These are phyloP conservation scores for Drosophila rubida DNA, from an alignment of 2,888 invertebrate species.

Conservation along the genomic window DNA sequence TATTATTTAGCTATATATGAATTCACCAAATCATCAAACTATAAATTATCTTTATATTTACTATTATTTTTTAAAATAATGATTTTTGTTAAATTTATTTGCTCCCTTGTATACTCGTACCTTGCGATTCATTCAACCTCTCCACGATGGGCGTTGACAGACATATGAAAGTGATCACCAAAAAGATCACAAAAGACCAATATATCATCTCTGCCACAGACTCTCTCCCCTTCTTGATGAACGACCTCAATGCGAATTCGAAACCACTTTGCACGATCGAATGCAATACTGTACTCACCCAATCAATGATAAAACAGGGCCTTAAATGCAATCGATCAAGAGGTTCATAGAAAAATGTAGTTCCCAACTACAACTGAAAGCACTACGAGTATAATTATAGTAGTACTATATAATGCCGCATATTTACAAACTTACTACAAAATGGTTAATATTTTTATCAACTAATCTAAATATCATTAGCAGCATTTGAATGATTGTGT, in stretches of 20 bases:
- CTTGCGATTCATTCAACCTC: constrained; percentile 66
- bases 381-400: not conserved
- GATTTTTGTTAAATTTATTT: too few relatives aligned
- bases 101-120: constrained; percentile 25
- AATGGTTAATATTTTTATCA: too few relatives aligned
- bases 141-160: constrained; percentile 50
- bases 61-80: too few relatives aligned
- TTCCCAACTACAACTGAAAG: not conserved
- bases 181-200: constrained; percentile 33
- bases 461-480: too few relatives aligned
- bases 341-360: not conserved
- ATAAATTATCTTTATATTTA: not conserved
- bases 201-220: not conserved
- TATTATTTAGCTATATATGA: too few relatives aligned
- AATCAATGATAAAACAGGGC: not conserved
- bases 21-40: not conserved
- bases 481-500: too few relatives aligned
- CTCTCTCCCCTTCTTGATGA: not conserved
- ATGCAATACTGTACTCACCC: not conserved
- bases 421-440: too few relatives aligned
- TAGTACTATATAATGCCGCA: not conserved
- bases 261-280: not conserved
- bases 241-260: too few relatives aligned
- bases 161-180: constrained; percentile 25
- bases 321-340: constrained; percentile 2